Evolutionary conservation across 64 coral and sea anemone species (phyloP).

Genomic region (Montipora efflorescens): DNA sequence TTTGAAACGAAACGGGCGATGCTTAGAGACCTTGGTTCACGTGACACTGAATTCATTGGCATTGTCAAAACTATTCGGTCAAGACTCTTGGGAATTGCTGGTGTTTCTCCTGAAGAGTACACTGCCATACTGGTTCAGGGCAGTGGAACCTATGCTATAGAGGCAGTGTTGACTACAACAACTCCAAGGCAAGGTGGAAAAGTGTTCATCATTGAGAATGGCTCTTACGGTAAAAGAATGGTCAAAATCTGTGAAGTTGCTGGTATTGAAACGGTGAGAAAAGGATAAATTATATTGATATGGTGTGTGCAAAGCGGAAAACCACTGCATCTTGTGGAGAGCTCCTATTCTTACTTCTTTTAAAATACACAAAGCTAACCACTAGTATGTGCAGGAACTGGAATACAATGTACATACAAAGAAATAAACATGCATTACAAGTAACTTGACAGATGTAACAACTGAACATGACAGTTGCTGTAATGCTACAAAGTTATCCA

Average conservation of each 20-base stretch:
- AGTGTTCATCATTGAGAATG: slow-evolving; percentile 90
- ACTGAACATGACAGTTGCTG: too few relatives aligned
- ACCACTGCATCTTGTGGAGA: too few relatives aligned
- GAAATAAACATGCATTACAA: too few relatives aligned
- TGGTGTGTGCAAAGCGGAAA: too few relatives aligned
- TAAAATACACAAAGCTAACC: too few relatives aligned
- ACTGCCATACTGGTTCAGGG: slow-evolving; percentile 85
- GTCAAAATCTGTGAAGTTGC: slow-evolving; percentile 86
- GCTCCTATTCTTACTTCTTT: too few relatives aligned
- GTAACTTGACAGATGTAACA: too few relatives aligned
- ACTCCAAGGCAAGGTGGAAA: slow-evolving; percentile 82
- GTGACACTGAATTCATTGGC: slow-evolving; percentile 88
- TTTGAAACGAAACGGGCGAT: slow-evolving; percentile 90
- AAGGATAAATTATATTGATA: too few relatives aligned
- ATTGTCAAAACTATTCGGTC: slow-evolving; percentile 86
- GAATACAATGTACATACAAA: too few relatives aligned
- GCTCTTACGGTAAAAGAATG: slow-evolving; percentile 97
- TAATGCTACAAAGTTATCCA: too few relatives aligned
- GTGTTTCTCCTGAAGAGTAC: slow-evolving; percentile 79
- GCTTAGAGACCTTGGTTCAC: slow-evolving; percentile 95
- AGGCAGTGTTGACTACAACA: slow-evolving; percentile 88
- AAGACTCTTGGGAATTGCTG: slow-evolving; percentile 87
- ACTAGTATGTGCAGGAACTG: too few relatives aligned
- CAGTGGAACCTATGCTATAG: slow-evolving; percentile 88
- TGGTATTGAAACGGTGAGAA: slow-evolving; percentile 86